Conservation (phyloP, 1,140 invertebrate genomes). For the Psix sp. region DNA sequence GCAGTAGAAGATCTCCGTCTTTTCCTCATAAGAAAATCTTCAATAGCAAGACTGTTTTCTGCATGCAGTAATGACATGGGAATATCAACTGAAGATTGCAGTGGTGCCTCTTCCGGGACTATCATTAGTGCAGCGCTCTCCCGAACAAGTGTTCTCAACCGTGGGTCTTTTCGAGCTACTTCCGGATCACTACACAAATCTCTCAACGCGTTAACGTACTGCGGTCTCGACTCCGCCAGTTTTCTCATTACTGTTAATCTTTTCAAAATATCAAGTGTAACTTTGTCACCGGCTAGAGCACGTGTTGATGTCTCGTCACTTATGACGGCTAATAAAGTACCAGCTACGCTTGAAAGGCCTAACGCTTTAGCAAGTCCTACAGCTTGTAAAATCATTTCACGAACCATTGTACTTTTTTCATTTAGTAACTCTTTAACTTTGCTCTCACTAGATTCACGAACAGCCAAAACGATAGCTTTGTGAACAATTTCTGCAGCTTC, state of each 20-base stretch:
- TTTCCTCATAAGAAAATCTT: conserved; percentile 83
- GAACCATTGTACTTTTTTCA: conserved; percentile 75
- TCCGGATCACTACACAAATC: conserved; percentile 82
- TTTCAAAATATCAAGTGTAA: conserved; percentile 83
- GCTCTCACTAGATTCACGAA: conserved; percentile 79
- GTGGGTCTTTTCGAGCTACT: conserved; percentile 81
- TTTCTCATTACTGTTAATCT: conserved; percentile 84
- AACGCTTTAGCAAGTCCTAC: conserved; percentile 83
- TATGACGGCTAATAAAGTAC: conserved; percentile 79
- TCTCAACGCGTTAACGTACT: conserved; percentile 79
- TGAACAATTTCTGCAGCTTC: conserved; percentile 81
- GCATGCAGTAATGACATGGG: conserved; percentile 81
- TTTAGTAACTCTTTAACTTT: conserved; percentile 78
- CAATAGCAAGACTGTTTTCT: conserved; percentile 84
- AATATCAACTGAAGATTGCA: conserved; percentile 82
- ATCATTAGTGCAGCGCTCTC: conserved; percentile 85
- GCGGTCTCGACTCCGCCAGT: conserved; percentile 82
- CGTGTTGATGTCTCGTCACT: conserved; percentile 80
- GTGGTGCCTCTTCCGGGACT: conserved; percentile 79
- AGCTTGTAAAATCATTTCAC: conserved; percentile 81
- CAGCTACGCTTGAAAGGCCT: conserved; percentile 81
- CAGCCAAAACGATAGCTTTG: conserved; percentile 80
- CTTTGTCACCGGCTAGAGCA: conserved; percentile 79
- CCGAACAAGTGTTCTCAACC: conserved; percentile 82
- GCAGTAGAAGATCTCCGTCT: conserved; percentile 78